phyloP scores from a whole-genome alignment of 2,888 invertebrate genomes.

The Lycocerus yunnanus region DNA sequence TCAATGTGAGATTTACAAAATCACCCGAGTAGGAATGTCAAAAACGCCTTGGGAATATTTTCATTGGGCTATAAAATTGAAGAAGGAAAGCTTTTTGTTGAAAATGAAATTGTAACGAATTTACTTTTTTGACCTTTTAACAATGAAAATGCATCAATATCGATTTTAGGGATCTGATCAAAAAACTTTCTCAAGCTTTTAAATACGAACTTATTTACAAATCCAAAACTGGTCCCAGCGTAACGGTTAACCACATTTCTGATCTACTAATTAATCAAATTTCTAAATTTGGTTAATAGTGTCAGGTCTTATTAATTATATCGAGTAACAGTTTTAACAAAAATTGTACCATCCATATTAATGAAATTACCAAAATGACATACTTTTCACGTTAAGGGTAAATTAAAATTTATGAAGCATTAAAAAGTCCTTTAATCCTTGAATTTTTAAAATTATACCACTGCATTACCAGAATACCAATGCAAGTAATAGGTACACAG shows the following conservation, averaged over 20 bases:
- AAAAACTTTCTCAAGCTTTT: background rate
- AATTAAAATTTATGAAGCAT: background rate
- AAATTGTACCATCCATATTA: background rate
- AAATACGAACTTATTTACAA: background rate
- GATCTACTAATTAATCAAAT: background rate
- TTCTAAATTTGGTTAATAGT: background rate
- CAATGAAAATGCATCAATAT: background rate
- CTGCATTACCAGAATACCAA: too few species aligned
- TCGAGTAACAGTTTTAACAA: background rate
- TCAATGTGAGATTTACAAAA: background rate
- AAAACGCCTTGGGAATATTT: background rate
- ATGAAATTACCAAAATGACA: background rate
- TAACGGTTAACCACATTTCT: background rate
- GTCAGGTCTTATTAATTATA: background rate
- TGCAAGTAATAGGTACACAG: too few species aligned
- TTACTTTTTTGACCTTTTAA: background rate
- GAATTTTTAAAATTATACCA: too few species aligned
- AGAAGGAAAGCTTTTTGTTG: background rate
- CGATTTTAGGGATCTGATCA: background rate
- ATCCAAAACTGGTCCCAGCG: background rate
- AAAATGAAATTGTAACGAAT: background rate
- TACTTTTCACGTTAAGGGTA: background rate
- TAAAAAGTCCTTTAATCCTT: too few species aligned
- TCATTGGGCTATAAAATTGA: background rate
- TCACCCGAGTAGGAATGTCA: background rate